Percentiles rank a stretch among this genome's conserved stretches.
Conservation (phyloP, 2,888 invertebrate species). For the Serrognathus titanus region DNA sequence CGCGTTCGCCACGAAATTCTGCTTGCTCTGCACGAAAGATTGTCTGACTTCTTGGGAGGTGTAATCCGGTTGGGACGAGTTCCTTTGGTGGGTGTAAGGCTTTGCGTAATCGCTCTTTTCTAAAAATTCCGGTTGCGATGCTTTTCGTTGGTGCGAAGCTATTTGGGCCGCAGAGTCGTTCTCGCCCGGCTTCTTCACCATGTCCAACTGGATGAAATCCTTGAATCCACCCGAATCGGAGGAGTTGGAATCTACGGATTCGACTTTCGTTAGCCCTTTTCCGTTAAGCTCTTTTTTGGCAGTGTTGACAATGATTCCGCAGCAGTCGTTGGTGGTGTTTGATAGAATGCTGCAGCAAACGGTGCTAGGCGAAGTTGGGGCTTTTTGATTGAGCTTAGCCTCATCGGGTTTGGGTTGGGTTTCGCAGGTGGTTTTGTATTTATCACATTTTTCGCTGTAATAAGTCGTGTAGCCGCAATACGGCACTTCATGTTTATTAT, state of each 20-base stretch:
- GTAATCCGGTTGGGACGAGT: constrained; percentile 39
- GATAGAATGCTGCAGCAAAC: constrained; percentile 49
- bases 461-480: constrained; percentile 23
- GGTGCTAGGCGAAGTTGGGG: constrained; percentile 48
- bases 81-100: constrained; percentile 39
- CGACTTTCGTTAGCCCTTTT: constrained; percentile 44
- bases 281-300: constrained; percentile 42
- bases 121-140: constrained; percentile 43
- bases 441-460: constrained; percentile 42
- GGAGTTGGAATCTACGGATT: constrained; percentile 48
- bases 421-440: constrained; percentile 28
- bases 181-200: constrained; percentile 26
- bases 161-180: constrained; percentile 13
- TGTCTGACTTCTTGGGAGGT: constrained; percentile 25
- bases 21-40: constrained; percentile 33
- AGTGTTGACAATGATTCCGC: constrained; percentile 45
- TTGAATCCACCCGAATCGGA: constrained; percentile 51
- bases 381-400: constrained; percentile 31
- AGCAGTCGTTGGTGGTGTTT: constrained; percentile 48
- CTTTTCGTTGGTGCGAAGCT: constrained; percentile 40
- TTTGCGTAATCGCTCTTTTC: constrained; percentile 27
- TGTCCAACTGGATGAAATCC: constrained; percentile 45
- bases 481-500: constrained; percentile 9
- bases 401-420: constrained; percentile 34
- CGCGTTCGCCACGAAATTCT: constrained; percentile 40